Percentiles rank a stretch among this genome's conserved stretches.
Evolutionary conservation across 2,113 vertebrate genomes (phyloP).

Genomic region (Passerina amoena): DNA sequence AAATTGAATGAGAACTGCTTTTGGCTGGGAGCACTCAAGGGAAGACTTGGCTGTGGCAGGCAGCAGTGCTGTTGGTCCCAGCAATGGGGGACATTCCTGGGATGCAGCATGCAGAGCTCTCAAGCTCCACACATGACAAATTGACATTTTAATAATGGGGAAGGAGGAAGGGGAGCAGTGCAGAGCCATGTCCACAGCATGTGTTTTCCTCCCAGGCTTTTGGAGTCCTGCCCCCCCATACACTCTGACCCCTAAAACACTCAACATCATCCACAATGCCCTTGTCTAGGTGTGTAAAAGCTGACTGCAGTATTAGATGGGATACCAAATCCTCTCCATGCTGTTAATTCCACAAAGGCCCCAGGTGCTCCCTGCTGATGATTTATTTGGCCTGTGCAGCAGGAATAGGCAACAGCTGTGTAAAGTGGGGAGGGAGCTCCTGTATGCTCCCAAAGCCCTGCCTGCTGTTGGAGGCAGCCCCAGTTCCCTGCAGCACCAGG

Average conservation of each 20-base stretch:
- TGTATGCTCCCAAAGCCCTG: background rate
- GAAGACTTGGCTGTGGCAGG: background rate
- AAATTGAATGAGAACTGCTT: background rate
- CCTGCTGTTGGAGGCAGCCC: background rate
- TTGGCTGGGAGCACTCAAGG: background rate
- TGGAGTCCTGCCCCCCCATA: background rate
- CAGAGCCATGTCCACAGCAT: accelerated
- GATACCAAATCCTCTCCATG: background rate
- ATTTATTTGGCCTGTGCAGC: background rate
- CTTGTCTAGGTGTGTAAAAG: background rate
- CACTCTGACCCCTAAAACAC: accelerated
- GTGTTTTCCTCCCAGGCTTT: background rate
- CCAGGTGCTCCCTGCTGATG: background rate
- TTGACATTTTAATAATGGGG: background rate
- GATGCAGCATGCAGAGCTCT: background rate
- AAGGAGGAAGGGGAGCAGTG: background rate
- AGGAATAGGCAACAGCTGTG: background rate
- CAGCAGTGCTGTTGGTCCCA: background rate
- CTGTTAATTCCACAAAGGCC: background rate
- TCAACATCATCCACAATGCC: background rate
- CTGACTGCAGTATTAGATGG: background rate
- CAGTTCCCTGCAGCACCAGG: background rate
- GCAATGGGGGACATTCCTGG: background rate
- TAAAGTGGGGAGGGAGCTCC: background rate
- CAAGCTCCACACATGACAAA: background rate